phyloP scores from a whole-genome alignment of 1,140 invertebrate species.

The Trinorchestia longiramus region DNA sequence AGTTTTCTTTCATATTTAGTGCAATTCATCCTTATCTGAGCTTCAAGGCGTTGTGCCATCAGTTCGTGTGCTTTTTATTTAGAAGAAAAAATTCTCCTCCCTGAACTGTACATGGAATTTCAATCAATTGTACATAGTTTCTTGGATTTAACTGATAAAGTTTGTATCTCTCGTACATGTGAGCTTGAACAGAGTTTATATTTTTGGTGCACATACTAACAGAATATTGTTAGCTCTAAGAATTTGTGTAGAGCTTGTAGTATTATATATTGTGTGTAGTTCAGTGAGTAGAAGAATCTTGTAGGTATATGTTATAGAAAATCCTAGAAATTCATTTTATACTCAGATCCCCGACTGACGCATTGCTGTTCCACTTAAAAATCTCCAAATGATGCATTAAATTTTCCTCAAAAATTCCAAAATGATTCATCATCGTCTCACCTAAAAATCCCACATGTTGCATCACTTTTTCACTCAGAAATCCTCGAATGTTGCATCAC shows the following conservation, averaged over 20 bases:
- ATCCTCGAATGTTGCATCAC: background rate
- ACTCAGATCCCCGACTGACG: background rate
- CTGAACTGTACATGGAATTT: background rate
- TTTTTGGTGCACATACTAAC: background rate
- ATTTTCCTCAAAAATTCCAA: no score
- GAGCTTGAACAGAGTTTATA: background rate
- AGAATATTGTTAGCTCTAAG: background rate
- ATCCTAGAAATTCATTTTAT: background rate
- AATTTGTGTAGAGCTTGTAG: background rate
- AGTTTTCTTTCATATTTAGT: background rate
- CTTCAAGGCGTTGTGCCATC: background rate
- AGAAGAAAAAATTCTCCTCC: background rate
- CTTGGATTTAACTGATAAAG: background rate
- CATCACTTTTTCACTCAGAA: background rate
- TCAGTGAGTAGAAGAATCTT: background rate
- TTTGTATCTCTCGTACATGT: background rate
- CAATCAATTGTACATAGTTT: background rate
- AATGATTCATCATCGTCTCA: no score
- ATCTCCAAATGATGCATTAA: no score
- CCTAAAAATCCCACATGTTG: background rate
- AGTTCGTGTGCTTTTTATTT: background rate
- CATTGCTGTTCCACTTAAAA: background rate
- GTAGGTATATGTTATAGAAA: background rate
- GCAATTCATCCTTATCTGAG: background rate
- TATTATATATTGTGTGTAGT: background rate